Evolutionary conservation across 2,113 vertebrate genomes (phyloP).

Genomic region (Ochotona curzoniae): DNA sequence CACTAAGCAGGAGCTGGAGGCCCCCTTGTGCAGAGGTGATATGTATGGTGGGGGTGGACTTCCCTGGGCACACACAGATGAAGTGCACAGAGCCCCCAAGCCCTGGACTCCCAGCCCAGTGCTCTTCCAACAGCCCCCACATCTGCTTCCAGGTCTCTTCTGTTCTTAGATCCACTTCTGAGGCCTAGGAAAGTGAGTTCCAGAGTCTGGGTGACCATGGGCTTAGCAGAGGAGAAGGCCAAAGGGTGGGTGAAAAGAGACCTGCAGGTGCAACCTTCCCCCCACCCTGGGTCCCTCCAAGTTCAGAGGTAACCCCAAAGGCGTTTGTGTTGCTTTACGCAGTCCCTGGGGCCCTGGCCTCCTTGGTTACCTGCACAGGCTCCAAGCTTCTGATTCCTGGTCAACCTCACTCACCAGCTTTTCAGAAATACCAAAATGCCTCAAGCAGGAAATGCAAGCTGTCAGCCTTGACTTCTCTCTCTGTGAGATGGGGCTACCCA

Average conservation of each 20-base stretch:
- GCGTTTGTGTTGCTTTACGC: background rate
- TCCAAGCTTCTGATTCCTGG: background rate
- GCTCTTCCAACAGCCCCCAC: background rate
- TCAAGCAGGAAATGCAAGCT: background rate
- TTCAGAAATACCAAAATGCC: background rate
- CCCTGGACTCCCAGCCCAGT: background rate
- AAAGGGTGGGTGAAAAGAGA: background rate
- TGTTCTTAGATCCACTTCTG: background rate
- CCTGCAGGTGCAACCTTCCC: background rate
- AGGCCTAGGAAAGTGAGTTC: background rate
- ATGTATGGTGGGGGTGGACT: background rate
- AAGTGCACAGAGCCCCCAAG: background rate
- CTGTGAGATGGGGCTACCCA: conserved; percentile 55
- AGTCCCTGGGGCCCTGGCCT: background rate
- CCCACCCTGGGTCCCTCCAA: background rate
- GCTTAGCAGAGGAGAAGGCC: background rate
- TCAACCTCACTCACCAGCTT: background rate
- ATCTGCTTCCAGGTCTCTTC: background rate
- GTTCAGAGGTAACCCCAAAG: background rate
- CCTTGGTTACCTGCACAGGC: background rate
- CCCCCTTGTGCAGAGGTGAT: background rate
- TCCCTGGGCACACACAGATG: background rate
- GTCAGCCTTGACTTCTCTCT: conserved; percentile 34
- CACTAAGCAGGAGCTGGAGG: background rate
- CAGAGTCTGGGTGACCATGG: background rate